These are phyloP conservation scores for Apamea crenata DNA, from an alignment of 2,888 invertebrate genomes.

Conservation along the genomic window DNA sequence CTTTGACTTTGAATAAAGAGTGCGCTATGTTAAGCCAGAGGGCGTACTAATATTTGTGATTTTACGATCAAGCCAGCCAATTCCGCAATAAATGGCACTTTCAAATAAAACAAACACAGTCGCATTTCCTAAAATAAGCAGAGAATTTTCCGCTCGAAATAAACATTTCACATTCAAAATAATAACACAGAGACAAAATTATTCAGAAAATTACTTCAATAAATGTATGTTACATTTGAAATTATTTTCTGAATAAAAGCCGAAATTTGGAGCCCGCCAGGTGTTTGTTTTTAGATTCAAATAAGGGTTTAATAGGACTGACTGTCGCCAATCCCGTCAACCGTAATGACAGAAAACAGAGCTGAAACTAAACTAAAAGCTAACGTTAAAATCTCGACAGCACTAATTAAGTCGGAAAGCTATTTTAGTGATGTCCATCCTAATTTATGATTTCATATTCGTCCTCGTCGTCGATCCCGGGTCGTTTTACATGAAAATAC, in stretches of 20 bases:
- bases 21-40: too few species aligned
- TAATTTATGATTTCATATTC: slow-evolving; percentile 35
- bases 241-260: slow-evolving; percentile 9
- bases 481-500: slow-evolving; percentile 36
- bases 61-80: too few species aligned
- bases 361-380: not conserved
- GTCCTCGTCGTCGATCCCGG: not conserved
- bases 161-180: slow-evolving; percentile 17
- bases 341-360: not conserved
- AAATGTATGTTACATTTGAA: slow-evolving; percentile 11
- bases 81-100: not conserved
- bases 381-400: slow-evolving; percentile 2
- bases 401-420: slow-evolving; percentile 24
- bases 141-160: not conserved
- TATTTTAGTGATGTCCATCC: slow-evolving; percentile 11
- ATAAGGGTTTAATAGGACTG: not conserved
- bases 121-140: slow-evolving; percentile 12
- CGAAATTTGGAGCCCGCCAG: not conserved
- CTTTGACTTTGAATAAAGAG: too few species aligned
- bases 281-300: slow-evolving; percentile 11
- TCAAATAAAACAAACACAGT: slow-evolving; percentile 10
- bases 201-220: too few species aligned
- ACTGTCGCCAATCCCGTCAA: slow-evolving; percentile 1
- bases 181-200: not conserved
- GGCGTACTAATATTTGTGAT: too few species aligned